Conservation (phyloP, 1,140 invertebrate genomes). For the Hermatobates lingyangjiaoensis region DNA sequence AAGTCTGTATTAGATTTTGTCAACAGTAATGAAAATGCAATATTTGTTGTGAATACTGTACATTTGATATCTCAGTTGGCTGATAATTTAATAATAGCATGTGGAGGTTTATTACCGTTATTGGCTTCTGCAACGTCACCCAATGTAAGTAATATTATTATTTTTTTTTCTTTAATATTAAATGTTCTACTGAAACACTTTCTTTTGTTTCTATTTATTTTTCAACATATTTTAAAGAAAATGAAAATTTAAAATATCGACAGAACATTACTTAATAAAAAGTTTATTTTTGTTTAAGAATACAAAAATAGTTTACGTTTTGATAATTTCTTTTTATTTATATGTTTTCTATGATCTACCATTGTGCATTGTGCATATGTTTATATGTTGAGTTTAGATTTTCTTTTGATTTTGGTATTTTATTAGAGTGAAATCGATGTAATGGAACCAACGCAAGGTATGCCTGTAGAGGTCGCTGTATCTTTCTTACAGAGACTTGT, state of each 20-base stretch:
- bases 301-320: not conserved
- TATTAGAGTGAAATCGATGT: conserved; percentile 91
- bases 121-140: conserved; percentile 95
- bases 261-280: no score
- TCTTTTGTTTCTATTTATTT: no score
- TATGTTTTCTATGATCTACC: not conserved
- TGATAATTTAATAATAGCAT: conserved; percentile 97
- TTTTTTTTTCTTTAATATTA: no score
- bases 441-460: conserved; percentile 93
- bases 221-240: no score
- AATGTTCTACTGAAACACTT: no score
- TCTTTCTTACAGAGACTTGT: conserved; percentile 91
- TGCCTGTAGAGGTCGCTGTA: conserved; percentile 93
- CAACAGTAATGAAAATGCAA: conserved; percentile 91
- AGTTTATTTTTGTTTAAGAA: not conserved
- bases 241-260: no score
- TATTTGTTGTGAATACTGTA: conserved; percentile 98
- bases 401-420: no score
- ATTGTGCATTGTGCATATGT: not conserved
- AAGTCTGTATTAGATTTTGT: conserved; percentile 96
- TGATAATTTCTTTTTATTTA: not conserved
- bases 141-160: conserved; percentile 60
- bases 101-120: conserved; percentile 87
- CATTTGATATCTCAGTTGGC: conserved; percentile 96
- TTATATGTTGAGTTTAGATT: no score